These are phyloP conservation scores for Diorhabda elongata DNA, from an alignment of 1,140 invertebrate species.

Conservation along the genomic window DNA sequence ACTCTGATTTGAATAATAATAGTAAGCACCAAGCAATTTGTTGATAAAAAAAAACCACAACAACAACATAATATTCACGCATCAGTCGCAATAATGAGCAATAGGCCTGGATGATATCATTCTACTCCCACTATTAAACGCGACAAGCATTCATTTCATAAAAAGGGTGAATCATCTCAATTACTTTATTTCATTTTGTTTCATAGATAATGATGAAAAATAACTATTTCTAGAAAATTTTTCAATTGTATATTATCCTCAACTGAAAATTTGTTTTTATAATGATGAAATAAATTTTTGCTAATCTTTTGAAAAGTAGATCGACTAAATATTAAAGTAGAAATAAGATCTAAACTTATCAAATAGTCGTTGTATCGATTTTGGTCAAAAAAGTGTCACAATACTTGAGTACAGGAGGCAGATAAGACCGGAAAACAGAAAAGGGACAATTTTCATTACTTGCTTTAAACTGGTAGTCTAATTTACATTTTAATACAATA, in stretches of 20 bases:
- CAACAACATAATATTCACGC: neutral
- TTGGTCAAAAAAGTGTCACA: no score
- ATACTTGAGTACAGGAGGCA: no score
- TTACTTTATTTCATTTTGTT: neutral
- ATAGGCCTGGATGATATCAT: conserved; percentile 1
- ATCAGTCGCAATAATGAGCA: neutral
- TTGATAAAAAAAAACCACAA: neutral
- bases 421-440: no score
- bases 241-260: neutral
- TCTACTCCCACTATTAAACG: neutral
- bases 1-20: conserved; percentile 3
- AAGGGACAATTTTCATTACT: no score
- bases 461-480: no score
- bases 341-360: no score
- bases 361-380: no score
- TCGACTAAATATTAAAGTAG: no score
- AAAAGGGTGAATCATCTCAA: neutral
- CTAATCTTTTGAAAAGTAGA: no score
- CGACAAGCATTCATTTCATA: conserved; percentile 2
- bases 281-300: neutral
- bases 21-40: conserved; percentile 2
- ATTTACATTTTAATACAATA: no score
- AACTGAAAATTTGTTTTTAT: neutral
- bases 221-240: neutral
- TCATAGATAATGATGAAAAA: neutral